These are phyloP conservation scores for Syngnathus floridae DNA, from an alignment of 2,113 vertebrate species.

Conservation along the genomic window DNA sequence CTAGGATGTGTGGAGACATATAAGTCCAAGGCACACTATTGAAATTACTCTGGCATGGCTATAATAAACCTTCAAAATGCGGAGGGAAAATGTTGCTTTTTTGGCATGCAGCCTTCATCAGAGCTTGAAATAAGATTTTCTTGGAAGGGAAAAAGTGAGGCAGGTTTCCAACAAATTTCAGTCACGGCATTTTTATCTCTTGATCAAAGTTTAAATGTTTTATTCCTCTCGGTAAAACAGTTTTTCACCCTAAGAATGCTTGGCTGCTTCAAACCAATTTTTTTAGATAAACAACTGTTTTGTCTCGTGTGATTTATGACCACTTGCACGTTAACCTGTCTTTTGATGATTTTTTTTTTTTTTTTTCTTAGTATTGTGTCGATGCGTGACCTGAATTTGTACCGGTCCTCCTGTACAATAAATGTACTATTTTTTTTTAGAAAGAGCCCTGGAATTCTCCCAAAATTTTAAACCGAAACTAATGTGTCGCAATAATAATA, in stretches of 20 bases:
- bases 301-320: background rate
- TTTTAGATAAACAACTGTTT: background rate
- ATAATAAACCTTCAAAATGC: background rate
- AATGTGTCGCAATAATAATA: background rate
- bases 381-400: too few species aligned
- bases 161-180: background rate
- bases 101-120: conserved; percentile 1
- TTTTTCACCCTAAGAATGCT: background rate
- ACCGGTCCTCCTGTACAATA: background rate
- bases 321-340: background rate
- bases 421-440: background rate
- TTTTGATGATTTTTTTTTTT: background rate
- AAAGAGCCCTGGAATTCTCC: background rate
- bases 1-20: background rate
- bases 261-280: background rate
- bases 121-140: background rate
- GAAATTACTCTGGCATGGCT: background rate
- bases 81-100: background rate
- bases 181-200: background rate
- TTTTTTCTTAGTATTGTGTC: too few species aligned
- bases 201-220: conserved; percentile 3
- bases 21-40: background rate
- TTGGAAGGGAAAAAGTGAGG: conserved; percentile 5
- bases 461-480: background rate
- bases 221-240: background rate